Evolutionary conservation across 2,797 vertebrate species (phyloP).

Genomic region (Myripristis jacobus): DNA sequence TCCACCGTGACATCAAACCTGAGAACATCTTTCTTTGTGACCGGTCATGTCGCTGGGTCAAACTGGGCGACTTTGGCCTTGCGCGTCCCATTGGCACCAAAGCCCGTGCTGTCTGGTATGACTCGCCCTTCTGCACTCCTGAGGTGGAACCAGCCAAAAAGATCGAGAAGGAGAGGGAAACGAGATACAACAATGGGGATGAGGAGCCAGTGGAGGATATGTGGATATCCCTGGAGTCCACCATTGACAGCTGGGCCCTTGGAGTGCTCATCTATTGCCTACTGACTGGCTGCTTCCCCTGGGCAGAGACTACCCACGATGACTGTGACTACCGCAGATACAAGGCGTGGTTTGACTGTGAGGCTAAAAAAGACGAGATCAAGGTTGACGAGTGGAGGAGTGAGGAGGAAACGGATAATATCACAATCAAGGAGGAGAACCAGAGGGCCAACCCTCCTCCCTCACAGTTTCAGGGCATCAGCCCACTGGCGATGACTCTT

Average conservation of each 20-base stretch:
- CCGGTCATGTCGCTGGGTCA: conserved; percentile 86
- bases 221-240: conserved; percentile 88
- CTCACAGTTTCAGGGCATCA: conserved; percentile 88
- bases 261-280: conserved; percentile 93
- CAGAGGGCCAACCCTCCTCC: conserved; percentile 76
- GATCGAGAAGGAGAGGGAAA: conserved; percentile 58
- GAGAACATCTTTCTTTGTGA: conserved; percentile 95
- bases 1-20: conserved; percentile 96
- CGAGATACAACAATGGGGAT: conserved; percentile 29
- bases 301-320: conserved; percentile 89
- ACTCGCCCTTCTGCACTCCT: conserved; percentile 89
- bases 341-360: conserved; percentile 84
- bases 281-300: conserved; percentile 95
- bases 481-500: conserved; percentile 83
- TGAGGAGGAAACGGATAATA: conserved; percentile 46
- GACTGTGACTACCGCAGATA: conserved; percentile 90
- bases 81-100: conserved; percentile 76
- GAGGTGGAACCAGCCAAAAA: conserved; percentile 77
- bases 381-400: neutral
- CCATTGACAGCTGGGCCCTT: conserved; percentile 93
- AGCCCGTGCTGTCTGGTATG: conserved; percentile 82
- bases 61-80: conserved; percentile 94
- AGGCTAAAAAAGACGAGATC: conserved; percentile 58
- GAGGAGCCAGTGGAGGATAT: conserved; percentile 74
- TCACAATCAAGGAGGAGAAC: conserved; percentile 51